Evolutionary conservation across 2,888 invertebrate species (phyloP), one percentile per base, ranked within the genome.

Genomic region (Alitta virens): DNA sequence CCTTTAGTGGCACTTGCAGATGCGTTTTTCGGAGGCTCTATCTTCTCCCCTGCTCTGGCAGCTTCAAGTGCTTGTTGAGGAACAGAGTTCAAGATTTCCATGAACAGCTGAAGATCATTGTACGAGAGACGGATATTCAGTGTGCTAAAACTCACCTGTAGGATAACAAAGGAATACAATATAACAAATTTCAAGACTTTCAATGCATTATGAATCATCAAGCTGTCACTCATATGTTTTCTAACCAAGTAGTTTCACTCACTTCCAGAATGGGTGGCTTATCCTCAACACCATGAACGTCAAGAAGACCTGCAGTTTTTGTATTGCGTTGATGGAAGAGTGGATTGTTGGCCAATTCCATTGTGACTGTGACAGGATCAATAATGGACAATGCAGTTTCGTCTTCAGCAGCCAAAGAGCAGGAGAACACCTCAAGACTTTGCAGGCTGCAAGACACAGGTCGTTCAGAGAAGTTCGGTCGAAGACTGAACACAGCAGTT

Each of bases 371-470:
- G 53, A 94, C 91, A 1, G 71, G 71, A 55, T 71, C 71, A 60
- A 97, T 91, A 74, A 97, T 96, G 40, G 94, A 92, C 21, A 96
- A 84, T 0, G 96, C 95, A 0, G 95, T 95, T 78, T 92, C 92
- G 68, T 94, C 91, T 84, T 96, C 95, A 74, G 90, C 86, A 5
- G 92, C 93, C 66, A 96, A 85, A 71, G 92, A 89, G 80, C 93
- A 91, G 1, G 95, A 95, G 84, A 94, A 96, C 79, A 96, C 88
- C 84, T 97, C 96, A 75, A 95, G 88, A 50, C 66, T 69, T 77
- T 91, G 91, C 58, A 96, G 85, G 80, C 91, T 92, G 75, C 94
- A 92, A 1, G 91, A 91, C 58, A 95, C 84, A 0, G 92, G 91
- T 77, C 90, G 89, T 72, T 88, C 87, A 23, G 83, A 83, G 68